Conservation (phyloP, 2,888 invertebrate species). For the Perizoma affinitatum region DNA sequence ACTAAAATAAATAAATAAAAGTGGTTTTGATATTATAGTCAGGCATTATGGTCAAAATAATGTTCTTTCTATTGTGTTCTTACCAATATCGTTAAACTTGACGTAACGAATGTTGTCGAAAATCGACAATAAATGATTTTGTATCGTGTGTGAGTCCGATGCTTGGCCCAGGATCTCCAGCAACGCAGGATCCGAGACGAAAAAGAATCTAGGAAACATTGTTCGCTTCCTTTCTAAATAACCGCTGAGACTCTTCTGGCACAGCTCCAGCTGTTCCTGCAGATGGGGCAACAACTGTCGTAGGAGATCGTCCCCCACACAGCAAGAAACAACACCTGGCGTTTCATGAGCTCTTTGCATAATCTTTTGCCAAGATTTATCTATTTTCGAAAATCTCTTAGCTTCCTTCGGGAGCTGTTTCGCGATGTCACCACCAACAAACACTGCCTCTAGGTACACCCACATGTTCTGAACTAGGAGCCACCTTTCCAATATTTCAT, state of each 20-base stretch:
- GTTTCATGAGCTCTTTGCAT: slow-evolving; percentile 98
- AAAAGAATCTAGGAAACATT: slow-evolving; percentile 97
- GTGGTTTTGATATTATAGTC: too few relatives aligned
- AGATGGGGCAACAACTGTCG: slow-evolving; percentile 96
- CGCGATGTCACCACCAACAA: slow-evolving; percentile 99
- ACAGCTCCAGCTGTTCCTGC: slow-evolving; percentile 97
- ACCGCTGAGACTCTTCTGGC: slow-evolving; percentile 98
- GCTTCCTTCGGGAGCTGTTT: slow-evolving; percentile 98
- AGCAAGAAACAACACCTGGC: slow-evolving; percentile 97
- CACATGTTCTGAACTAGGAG: slow-evolving; percentile 98
- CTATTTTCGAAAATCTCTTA: slow-evolving; percentile 97
- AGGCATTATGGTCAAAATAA: too few relatives aligned
- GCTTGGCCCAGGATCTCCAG: slow-evolving; percentile 96
- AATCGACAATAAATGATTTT: slow-evolving; percentile 96
- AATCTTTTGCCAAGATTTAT: slow-evolving; percentile 99
- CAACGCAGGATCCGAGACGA: slow-evolving; percentile 96
- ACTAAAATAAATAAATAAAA: too few relatives aligned
- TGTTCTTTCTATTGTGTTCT: slow-evolving; percentile 16
- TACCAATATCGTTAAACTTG: slow-evolving; percentile 94
- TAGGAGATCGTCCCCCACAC: slow-evolving; percentile 97
- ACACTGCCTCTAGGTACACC: slow-evolving; percentile 99
- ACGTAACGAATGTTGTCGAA: slow-evolving; percentile 98
- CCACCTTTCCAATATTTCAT: slow-evolving; percentile 98
- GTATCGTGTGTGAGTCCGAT: slow-evolving; percentile 97
- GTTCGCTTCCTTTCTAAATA: slow-evolving; percentile 95